Evolutionary conservation across 1,140 invertebrate species (phyloP).

Genomic region (Lamellibrachia luymesi): DNA sequence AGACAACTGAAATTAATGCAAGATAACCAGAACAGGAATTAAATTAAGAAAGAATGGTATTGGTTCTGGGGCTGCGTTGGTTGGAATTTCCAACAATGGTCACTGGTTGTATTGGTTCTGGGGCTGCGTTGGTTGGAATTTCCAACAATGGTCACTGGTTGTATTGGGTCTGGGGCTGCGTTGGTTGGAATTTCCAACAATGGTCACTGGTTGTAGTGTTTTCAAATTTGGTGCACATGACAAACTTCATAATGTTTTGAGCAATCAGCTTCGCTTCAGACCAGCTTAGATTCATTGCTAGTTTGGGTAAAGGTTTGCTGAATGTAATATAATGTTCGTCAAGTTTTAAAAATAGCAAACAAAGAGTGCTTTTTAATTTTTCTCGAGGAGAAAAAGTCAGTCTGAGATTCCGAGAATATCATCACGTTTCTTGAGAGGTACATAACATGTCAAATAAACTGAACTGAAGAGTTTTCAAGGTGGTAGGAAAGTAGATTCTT

Average conservation of each 20-base stretch:
- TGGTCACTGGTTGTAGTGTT: background rate
- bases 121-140: background rate
- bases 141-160: background rate
- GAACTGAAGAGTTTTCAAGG: too few species aligned
- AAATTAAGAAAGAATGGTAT: background rate
- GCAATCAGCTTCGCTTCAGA: background rate
- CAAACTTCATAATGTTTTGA: background rate
- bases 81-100: background rate
- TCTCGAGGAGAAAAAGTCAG: too few species aligned
- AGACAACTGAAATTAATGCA: too few species aligned
- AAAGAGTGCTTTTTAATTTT: too few species aligned
- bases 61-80: background rate
- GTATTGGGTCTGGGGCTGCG: background rate
- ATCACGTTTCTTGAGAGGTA: too few species aligned
- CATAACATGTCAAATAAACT: too few species aligned
- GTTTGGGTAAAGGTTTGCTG: too few species aligned
- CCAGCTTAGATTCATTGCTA: background rate
- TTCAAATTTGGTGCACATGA: background rate
- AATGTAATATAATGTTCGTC: too few species aligned
- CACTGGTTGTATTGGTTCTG: background rate
- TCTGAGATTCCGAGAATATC: too few species aligned
- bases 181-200: background rate
- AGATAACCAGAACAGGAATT: too few species aligned
- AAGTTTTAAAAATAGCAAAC: too few species aligned
- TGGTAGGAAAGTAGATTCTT: too few species aligned